Evolutionary conservation across 2,797 vertebrate species (phyloP).

Genomic region (Myiotriccus ornatus): DNA sequence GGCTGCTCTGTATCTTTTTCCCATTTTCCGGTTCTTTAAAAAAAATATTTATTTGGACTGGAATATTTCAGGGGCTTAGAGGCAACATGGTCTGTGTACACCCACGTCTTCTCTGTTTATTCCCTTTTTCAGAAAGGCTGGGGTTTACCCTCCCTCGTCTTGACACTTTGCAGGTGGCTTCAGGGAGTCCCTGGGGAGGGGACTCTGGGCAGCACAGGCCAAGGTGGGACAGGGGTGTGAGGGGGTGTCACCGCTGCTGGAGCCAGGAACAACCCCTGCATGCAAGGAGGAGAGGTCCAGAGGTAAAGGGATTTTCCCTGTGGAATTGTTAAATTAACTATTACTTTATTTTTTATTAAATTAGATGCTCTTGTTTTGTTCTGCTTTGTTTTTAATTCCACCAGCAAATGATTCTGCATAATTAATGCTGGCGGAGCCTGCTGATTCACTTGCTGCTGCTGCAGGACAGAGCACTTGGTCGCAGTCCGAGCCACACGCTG

Average conservation of each 20-base stretch:
- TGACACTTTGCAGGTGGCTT: background rate
- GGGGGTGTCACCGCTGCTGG: background rate
- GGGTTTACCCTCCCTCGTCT: background rate
- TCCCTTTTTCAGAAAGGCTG: background rate
- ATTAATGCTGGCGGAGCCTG: slow-evolving; percentile 5
- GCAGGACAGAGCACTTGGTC: background rate
- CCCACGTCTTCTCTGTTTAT: background rate
- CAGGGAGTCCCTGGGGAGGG: background rate
- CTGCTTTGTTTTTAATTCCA: background rate
- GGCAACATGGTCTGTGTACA: rapidly evolving
- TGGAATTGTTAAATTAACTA: slow-evolving; percentile 12
- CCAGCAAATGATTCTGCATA: slow-evolving; percentile 10
- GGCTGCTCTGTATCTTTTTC: background rate
- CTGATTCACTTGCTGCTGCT: background rate
- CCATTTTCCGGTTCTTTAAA: background rate
- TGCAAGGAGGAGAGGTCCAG: background rate
- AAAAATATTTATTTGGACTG: background rate
- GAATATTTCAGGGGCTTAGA: background rate
- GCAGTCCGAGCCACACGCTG: background rate
- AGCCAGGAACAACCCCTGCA: background rate
- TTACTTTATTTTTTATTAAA: slow-evolving; percentile 54
- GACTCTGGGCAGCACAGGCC: rapidly evolving
- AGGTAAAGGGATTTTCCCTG: background rate
- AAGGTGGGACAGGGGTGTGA: rapidly evolving
- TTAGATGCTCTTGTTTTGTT: background rate